Base-by-base conservation (phyloP, 2,113 vertebrate species). In the Anthoscopus minutus region DNA sequence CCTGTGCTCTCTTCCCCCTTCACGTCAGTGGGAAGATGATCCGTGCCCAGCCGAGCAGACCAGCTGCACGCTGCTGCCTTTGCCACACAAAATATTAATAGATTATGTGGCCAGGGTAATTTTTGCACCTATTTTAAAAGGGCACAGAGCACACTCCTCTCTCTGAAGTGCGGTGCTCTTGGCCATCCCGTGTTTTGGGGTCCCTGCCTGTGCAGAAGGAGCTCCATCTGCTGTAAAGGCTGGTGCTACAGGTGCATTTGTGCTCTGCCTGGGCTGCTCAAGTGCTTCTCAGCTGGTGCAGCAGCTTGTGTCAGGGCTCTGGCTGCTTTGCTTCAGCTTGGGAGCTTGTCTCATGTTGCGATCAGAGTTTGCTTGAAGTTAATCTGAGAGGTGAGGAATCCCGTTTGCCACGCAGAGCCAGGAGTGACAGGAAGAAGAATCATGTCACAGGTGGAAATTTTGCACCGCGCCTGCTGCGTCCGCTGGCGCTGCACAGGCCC, bases 341-440 rank as follows among this genome's bases (percentile, higher is more conserved):
- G 53, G 65, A 64, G 61, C 38, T 21, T 15, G 9, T 48, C 67
- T 86, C 17, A 0, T 0, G 0, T 4, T 42, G 40, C 33, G 24
- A 7, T 38, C 30, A 23, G 38, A 58, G 35, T 44, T 73, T 38
- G 31, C 37, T 64, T 31, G 10, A 14, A 70, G 65, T 81, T n/a
- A 58, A 48, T 23, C 28, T 0, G 1, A 21, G 47, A 58, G 48
- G 16, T 33, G 40, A 86, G 48, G 60, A 62, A 4, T 16, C 22
- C 25, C 0, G 0, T 53, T 82, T 22, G 76, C 45, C 0, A 0
- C 0, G 0, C 27, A 2, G 70, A 56, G 48, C 61, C 0, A 1
- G 42, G 51, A 51, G 57, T 0, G 3, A 13, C 51, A 2, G 6
- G 1, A 19, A 33, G 42, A 48, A 50, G 66, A 50, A 30, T 22